Evolutionary conservation across 2,888 invertebrate genomes (phyloP).

Genomic region (Blastobasis lacticolella): DNA sequence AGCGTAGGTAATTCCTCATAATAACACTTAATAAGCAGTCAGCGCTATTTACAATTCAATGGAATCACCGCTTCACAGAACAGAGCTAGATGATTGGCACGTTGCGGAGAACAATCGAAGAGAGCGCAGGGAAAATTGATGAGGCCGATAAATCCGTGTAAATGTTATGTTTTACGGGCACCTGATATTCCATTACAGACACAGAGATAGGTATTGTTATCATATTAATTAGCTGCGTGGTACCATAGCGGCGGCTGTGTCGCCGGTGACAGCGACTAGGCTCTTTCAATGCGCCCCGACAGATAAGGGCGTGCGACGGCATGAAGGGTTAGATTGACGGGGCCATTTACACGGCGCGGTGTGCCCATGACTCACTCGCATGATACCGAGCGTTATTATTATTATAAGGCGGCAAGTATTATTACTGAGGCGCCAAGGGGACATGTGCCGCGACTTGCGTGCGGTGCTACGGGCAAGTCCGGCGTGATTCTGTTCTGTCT

Average conservation of each 20-base stretch:
- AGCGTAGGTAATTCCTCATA: constrained; percentile 1
- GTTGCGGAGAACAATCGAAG: background rate
- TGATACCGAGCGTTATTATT: background rate
- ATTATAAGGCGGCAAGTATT: background rate
- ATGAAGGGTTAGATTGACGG: constrained; percentile 28
- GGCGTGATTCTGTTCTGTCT: too few species aligned
- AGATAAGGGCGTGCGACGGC: constrained; percentile 12
- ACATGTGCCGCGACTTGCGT: too few species aligned
- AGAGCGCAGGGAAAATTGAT: background rate
- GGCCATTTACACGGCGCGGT: constrained; percentile 25
- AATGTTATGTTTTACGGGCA: too few species aligned
- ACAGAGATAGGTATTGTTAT: too few species aligned
- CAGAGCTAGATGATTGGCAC: constrained; percentile 4
- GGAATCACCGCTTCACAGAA: constrained; percentile 6
- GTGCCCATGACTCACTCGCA: constrained; percentile 23
- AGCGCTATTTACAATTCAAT: constrained; percentile 6
- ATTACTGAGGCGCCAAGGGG: too few species aligned
- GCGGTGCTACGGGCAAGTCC: too few species aligned
- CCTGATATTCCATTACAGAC: too few species aligned
- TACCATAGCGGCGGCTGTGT: background rate
- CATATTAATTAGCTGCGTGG: too few species aligned
- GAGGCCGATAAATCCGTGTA: too few species aligned
- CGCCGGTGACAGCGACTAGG: background rate
- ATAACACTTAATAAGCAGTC: constrained; percentile 5
- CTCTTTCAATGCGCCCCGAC: constrained; percentile 7